Conservation (phyloP, 2,888 invertebrate genomes). For the Papilio demoleus region DNA sequence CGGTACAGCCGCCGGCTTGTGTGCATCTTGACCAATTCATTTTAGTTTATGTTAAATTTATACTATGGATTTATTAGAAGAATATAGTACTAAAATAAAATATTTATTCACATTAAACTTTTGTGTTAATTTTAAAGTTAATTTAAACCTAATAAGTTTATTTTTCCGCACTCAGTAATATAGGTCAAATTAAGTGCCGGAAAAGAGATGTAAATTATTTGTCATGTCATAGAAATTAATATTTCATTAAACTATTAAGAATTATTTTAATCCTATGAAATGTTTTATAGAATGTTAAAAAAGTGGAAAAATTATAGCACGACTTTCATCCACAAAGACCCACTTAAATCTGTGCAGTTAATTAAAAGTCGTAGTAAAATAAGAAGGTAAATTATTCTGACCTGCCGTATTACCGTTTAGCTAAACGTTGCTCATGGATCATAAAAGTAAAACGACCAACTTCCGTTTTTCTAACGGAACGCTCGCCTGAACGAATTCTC, state of each 20-base stretch:
- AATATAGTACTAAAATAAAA: not conserved
- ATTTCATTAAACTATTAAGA: not conserved
- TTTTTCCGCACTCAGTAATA: not conserved
- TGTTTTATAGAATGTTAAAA: slow-evolving; percentile 11
- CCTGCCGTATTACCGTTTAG: slow-evolving; percentile 27
- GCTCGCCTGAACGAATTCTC: slow-evolving; percentile 21
- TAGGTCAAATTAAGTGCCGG: not conserved
- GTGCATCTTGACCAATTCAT: slow-evolving; percentile 18
- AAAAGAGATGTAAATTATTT: not conserved
- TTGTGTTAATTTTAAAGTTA: too few species aligned
- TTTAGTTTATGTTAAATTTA: slow-evolving; percentile 1
- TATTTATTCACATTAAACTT: too few species aligned
- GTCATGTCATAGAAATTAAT: not conserved
- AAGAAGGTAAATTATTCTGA: slow-evolving; percentile 33
- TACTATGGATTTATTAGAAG: not conserved
- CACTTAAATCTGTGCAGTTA: slow-evolving; percentile 36
- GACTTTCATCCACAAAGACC: slow-evolving; percentile 33
- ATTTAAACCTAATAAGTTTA: not conserved
- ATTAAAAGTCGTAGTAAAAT: slow-evolving; percentile 37
- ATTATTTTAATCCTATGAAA: not conserved
- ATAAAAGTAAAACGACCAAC: slow-evolving; percentile 34
- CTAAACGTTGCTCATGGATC: slow-evolving; percentile 33
- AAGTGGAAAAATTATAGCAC: not conserved
- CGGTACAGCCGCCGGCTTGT: slow-evolving; percentile 5
- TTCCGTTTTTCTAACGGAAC: slow-evolving; percentile 29